phyloP scores from a whole-genome alignment of 1,140 invertebrate genomes.

The Brachionus koreanus region DNA sequence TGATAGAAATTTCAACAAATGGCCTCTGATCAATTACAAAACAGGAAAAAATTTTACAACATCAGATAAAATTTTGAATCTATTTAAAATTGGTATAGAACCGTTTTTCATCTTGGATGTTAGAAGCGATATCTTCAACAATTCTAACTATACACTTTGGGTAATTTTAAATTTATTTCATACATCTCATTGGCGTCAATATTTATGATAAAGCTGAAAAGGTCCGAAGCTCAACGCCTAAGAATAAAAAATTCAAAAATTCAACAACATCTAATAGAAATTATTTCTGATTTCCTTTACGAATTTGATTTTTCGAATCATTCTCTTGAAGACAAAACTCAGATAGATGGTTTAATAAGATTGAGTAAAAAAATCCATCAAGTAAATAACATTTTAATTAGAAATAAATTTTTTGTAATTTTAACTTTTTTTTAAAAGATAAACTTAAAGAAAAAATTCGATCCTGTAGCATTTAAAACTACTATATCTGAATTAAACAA shows the following conservation, averaged over 20 bases:
- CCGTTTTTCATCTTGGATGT: slow-evolving; percentile 3
- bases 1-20: background rate
- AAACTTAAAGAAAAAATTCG: background rate
- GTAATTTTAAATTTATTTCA: background rate
- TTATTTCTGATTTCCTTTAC: background rate
- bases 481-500: background rate
- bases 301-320: background rate
- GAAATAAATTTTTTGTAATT: too few species aligned
- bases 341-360: background rate
- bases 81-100: slow-evolving; percentile 25
- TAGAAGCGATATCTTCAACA: background rate
- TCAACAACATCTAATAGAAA: background rate
- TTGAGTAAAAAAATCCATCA: background rate
- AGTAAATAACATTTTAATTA: too few species aligned
- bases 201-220: background rate
- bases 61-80: background rate
- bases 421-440: too few species aligned
- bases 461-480: background rate
- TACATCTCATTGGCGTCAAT: background rate
- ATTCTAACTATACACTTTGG: background rate
- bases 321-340: background rate
- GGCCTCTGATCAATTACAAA: background rate
- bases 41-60: background rate
- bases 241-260: background rate
- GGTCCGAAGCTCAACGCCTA: background rate